Base-by-base conservation (phyloP, 2,888 invertebrate genomes). In the Lucinisca nassula region DNA sequence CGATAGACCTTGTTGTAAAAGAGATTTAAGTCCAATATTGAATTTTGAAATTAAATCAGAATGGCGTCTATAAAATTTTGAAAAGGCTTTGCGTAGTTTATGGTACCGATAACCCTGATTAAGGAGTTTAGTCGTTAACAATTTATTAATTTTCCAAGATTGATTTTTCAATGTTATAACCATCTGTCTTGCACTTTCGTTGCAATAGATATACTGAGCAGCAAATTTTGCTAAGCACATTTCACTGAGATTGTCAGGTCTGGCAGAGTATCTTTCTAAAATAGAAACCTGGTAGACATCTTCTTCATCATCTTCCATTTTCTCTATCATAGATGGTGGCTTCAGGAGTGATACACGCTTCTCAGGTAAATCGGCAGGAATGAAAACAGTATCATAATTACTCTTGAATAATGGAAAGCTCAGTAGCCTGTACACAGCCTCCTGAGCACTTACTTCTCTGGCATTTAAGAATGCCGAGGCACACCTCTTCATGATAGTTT, bases 361-460 rank as follows among this genome's bases (percentile, higher is more conserved):
- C 55, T 91, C 45, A 45, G 84, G 84, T 10, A 82, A 24, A 79
- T 89, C 83, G 45, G 90, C 80, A 17, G 80, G 73, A 12, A 90
- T 40, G 61, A 86, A 91, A 21, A 86, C n/a, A 24, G 83, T 72
- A 30, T 83, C 40, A n/a, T 77, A 61, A 14, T 79, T 75, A 1
- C 85, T 58, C 27, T 67, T 35, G n/a, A 70, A 37, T 6, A 85
- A 38, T 73, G 84, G 85, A 12, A 90, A 37, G 12, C 88, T 86
- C 21, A 88, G 27, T 21, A 88, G n/a, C 4, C 88, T 45, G 37
- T 82, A 88, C 6, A 81, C 81, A 14, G 90, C 88, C 73, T 90
- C 90, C 40, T 88, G 84, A 24, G 87, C 88, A 80, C 88, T 84
- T 0, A 88, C 75, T 75, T 90, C 87, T 27, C 85, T 30, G 45